Conservation (phyloP, 2,113 vertebrate species). For the Holacanthus passer region DNA sequence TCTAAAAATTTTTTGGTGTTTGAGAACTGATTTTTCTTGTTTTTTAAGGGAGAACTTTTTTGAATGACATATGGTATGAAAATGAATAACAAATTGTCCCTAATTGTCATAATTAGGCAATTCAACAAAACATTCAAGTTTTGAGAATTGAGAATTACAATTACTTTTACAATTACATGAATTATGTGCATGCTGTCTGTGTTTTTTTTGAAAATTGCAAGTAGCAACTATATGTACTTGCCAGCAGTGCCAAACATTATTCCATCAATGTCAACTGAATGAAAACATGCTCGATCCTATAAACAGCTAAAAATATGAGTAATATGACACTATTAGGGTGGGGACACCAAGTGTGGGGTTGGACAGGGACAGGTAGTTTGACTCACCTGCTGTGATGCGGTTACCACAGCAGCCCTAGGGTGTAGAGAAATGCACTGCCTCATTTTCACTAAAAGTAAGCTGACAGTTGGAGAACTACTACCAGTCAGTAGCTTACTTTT, state of each 20-base stretch:
- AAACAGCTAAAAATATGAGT: neutral
- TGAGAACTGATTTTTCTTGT: neutral
- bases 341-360: too few species aligned
- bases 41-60: neutral
- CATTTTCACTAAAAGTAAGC: neutral
- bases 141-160: too few species aligned
- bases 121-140: too few species aligned
- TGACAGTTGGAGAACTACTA: neutral
- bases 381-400: neutral
- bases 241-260: neutral
- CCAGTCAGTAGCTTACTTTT: neutral
- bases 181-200: too few species aligned
- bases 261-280: neutral
- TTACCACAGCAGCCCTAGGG: neutral
- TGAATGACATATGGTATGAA: too few species aligned
- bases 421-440: neutral
- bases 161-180: too few species aligned
- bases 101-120: neutral
- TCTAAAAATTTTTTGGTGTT: too few species aligned
- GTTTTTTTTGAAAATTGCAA: neutral
- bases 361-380: neutral
- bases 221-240: neutral
- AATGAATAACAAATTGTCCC: neutral
- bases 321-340: neutral
- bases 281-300: neutral